Evolutionary conservation across 2,797 vertebrate species (phyloP).

Genomic region (Vireo griseus): DNA sequence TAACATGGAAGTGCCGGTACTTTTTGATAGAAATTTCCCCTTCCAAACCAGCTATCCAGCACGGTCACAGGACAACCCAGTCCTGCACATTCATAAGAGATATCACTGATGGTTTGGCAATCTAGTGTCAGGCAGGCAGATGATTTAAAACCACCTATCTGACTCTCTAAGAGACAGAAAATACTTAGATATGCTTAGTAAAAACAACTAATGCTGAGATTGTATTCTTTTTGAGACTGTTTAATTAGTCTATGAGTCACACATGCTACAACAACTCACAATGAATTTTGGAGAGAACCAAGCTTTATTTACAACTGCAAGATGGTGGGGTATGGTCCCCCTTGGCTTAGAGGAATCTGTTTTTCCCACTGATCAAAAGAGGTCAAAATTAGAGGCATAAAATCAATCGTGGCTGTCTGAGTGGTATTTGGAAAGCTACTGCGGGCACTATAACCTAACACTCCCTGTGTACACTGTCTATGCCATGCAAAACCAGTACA

Average conservation of each 20-base stretch:
- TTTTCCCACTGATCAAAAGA: background rate
- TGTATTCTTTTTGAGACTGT: background rate
- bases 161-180: slow-evolving; percentile 13
- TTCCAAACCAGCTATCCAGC: background rate
- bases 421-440: background rate
- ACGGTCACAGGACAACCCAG: background rate
- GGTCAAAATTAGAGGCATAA: background rate
- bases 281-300: background rate
- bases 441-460: background rate
- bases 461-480: background rate
- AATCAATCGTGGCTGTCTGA: background rate
- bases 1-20: background rate
- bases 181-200: background rate
- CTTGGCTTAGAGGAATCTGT: background rate
- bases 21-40: background rate
- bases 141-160: background rate
- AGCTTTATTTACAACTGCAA: background rate
- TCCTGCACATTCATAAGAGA: background rate
- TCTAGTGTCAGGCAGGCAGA: background rate
- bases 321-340: background rate
- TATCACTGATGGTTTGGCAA: background rate
- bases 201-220: background rate
- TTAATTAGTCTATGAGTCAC: slow-evolving; percentile 32
- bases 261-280: background rate
- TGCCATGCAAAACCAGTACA: slow-evolving; percentile 25